phyloP scores from a whole-genome alignment of 2,113 vertebrate species.

The Hypanus sabinus region DNA sequence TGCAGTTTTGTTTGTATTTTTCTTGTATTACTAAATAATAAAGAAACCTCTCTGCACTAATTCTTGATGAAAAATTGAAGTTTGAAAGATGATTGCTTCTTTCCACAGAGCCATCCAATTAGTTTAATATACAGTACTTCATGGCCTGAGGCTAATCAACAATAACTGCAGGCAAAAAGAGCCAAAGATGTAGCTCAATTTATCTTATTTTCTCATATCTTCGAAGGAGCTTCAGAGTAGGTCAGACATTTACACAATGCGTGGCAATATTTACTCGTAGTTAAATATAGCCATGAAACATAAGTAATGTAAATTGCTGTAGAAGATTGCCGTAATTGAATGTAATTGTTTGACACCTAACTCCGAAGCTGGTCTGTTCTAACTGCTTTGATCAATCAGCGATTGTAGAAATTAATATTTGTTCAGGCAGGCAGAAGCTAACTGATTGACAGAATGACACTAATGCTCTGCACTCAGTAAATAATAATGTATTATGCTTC shows the following conservation, averaged over 20 bases:
- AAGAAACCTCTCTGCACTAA: background rate
- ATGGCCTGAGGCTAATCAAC: background rate
- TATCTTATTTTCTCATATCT: background rate
- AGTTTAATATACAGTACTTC: background rate
- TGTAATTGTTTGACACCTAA: conserved; percentile 6
- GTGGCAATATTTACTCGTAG: background rate
- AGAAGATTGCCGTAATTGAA: background rate
- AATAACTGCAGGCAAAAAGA: background rate
- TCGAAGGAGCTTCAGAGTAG: background rate
- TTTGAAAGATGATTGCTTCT: background rate
- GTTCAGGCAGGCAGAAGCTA: background rate
- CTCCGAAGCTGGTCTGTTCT: background rate
- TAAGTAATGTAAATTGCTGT: conserved; percentile 9
- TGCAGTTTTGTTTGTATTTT: background rate
- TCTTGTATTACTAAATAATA: conserved; percentile 5
- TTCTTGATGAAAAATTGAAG: background rate
- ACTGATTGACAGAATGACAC: conserved; percentile 6
- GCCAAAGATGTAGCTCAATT: background rate
- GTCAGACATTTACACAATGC: background rate
- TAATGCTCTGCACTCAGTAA: background rate
- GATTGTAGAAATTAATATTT: conserved; percentile 22
- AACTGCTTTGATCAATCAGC: background rate
- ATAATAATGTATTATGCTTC: background rate
- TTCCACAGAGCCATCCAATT: background rate
- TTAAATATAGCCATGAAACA: conserved; percentile 4